Base-by-base conservation (phyloP, 1,140 invertebrate species). In the Cydia fagiglandana region DNA sequence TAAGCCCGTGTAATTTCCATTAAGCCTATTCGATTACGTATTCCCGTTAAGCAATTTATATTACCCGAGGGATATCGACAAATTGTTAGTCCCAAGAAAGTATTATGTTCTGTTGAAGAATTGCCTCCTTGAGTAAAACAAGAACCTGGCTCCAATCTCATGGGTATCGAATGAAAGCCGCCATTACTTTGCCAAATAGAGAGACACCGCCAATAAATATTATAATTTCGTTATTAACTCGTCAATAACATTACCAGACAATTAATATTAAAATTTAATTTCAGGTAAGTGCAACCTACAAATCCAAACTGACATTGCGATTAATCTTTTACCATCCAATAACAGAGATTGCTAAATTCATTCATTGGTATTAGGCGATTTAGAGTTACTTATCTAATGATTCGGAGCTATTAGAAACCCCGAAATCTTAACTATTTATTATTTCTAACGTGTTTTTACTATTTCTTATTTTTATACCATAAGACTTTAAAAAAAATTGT, bases 21-120 rank as follows among this genome's bases (percentile, higher is more conserved):
- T 17, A 70, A 70, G 66, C 38, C 66, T 45, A 38, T 70, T 17
- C 3, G 66, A 70, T 70, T 41, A 70, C 66, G 66, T 17, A 45
- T 17, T 70, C 66, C 34, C 66, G 30, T 45, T 70, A 70, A 70
- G 66, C 30, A 70, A 70, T 70, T 70, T 70, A 70, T 70, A 70
- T 17, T 70, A 20, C 66, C 38, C 66, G 34, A 17, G 66, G 66
- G 66, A 38, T 70, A 70, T 70, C 34, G 66, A 70, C 34, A 70
- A 70, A 70, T 41, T 70, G 30, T 41, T 70, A 70, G 66, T 45
- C 66, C 66, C 66, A 70, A 70, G 66, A 17, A 70, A 38, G 66
- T 70, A 70, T 38, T 70, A 70, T 38, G 66, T 38, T 38, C 66
- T 70, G 34, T 17, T 70, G 66, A 70, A 38, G 66, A 41, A 70